These are phyloP conservation scores for Acanthis flammea DNA, from an alignment of 2,797 vertebrate genomes.

Conservation along the genomic window DNA sequence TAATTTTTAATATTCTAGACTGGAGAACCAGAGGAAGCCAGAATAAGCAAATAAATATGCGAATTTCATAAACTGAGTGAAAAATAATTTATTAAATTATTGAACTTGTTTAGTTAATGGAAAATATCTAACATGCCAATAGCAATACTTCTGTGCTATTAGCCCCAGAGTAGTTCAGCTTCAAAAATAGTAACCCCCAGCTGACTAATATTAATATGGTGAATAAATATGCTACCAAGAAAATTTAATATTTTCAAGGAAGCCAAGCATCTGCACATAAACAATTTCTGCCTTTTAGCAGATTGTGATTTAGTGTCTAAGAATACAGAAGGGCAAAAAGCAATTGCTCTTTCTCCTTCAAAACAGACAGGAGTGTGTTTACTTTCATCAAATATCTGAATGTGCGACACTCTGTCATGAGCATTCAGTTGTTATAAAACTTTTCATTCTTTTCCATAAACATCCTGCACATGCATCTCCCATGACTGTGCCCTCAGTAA, in stretches of 20 bases:
- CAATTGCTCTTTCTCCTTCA: background rate
- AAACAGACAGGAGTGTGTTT: background rate
- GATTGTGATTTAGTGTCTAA: background rate
- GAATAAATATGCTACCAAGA: slow-evolving; percentile 1
- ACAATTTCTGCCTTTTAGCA: background rate
- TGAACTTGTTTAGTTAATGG: background rate
- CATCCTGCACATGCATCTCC: background rate
- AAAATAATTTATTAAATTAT: background rate
- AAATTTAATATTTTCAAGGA: background rate
- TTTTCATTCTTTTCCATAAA: background rate
- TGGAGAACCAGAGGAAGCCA: background rate
- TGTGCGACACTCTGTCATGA: background rate
- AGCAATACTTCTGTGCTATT: background rate
- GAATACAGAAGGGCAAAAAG: background rate
- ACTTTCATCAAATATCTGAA: background rate
- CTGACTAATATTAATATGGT: background rate
- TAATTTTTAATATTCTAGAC: background rate
- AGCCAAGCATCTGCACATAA: background rate
- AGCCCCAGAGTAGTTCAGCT: background rate
- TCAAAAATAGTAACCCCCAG: background rate
- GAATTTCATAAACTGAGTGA: background rate
- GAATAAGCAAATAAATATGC: background rate
- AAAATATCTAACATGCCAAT: background rate
- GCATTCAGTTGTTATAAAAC: background rate
- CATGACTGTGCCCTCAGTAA: background rate